phyloP scores from a whole-genome alignment of 2,888 invertebrate genomes.

The Meiosimyza decipiens region DNA sequence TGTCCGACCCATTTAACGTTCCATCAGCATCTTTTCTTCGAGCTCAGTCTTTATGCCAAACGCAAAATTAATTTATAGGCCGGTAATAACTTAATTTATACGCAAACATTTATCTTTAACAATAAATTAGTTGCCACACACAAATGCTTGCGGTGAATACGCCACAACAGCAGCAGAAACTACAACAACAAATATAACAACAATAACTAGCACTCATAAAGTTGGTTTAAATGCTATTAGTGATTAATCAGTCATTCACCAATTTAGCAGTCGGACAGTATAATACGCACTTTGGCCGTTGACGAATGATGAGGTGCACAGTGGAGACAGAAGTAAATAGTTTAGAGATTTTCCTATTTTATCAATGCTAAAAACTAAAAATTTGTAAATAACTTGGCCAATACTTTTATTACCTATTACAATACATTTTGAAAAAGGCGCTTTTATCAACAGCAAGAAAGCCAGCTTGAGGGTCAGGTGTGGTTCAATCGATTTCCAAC shows the following conservation, averaged over 20 bases:
- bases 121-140: conserved; percentile 23
- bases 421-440: too few species aligned
- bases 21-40: not conserved
- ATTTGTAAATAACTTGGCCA: too few species aligned
- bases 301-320: not conserved
- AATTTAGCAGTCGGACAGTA: not conserved
- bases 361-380: too few species aligned
- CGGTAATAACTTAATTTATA: conserved; percentile 31
- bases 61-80: conserved; percentile 18
- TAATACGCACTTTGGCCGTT: not conserved
- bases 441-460: too few species aligned
- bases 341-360: too few species aligned
- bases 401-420: too few species aligned
- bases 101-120: conserved; percentile 19
- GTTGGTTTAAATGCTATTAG: conserved; percentile 22
- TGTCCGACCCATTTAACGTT: not conserved
- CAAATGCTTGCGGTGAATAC: conserved; percentile 24
- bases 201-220: conserved; percentile 11
- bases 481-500: too few species aligned
- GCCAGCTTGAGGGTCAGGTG: too few species aligned
- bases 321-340: too few species aligned
- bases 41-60: not conserved
- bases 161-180: not conserved
- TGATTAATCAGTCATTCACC: conserved; percentile 24
- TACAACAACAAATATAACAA: not conserved